Conservation (phyloP, 1,140 invertebrate species). For the Aphidius gifuensis region DNA sequence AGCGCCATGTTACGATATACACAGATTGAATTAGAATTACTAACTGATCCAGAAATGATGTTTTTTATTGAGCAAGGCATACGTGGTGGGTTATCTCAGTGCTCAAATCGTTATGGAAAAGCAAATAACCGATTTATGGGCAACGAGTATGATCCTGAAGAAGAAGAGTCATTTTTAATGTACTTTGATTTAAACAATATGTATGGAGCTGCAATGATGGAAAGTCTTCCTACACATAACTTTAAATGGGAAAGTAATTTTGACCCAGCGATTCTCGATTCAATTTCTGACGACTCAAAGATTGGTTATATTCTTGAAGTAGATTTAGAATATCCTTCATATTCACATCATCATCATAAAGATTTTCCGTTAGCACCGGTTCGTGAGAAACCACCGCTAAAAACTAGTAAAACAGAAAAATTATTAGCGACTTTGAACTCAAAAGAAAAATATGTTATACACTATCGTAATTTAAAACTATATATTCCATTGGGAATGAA, state of each 20-base stretch:
- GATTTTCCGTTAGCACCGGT: slow-evolving; percentile 42
- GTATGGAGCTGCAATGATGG: slow-evolving; percentile 55
- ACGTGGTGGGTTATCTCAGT: background rate
- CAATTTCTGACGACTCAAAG: slow-evolving; percentile 40
- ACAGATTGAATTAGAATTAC: background rate
- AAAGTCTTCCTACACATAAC: slow-evolving; percentile 41
- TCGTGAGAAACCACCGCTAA: background rate
- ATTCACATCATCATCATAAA: slow-evolving; percentile 38
- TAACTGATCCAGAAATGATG: background rate
- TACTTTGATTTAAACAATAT: slow-evolving; percentile 58
- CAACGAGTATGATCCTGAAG: slow-evolving; percentile 33
- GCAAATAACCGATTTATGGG: slow-evolving; percentile 53
- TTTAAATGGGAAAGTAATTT: slow-evolving; percentile 47
- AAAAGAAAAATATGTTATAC: too few species aligned
- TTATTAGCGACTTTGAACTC: background rate
- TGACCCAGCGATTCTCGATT: slow-evolving; percentile 21
- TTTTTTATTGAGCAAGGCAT: slow-evolving; percentile 1
- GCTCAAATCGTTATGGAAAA: slow-evolving; percentile 30
- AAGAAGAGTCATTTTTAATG: slow-evolving; percentile 39
- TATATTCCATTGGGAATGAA: too few species aligned
- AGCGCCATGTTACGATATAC: background rate
- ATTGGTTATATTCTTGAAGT: slow-evolving; percentile 58
- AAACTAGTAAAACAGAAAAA: background rate
- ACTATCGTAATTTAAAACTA: too few species aligned
- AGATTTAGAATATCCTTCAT: slow-evolving; percentile 28